phyloP scores from a whole-genome alignment of 2,888 invertebrate species.

The Synergus umbraculus region DNA sequence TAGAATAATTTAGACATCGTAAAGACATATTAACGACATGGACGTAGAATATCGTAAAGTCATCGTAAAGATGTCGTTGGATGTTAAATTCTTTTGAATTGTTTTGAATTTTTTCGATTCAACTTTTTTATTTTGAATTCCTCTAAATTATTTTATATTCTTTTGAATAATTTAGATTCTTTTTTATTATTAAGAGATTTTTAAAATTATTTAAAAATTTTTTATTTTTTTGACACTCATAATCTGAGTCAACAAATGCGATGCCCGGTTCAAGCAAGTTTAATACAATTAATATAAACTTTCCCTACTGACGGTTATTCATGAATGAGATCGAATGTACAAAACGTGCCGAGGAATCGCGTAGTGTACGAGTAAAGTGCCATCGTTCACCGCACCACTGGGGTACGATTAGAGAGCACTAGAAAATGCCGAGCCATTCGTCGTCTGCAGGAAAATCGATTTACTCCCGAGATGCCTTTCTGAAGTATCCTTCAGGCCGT shows the following conservation, averaged over 20 bases:
- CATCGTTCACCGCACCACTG: conserved; percentile 17
- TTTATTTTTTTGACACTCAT: neutral
- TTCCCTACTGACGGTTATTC: neutral
- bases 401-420: conserved; percentile 2
- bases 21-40: no score
- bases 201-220: no score
- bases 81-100: no score
- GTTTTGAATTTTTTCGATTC: no score
- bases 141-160: no score
- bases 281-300: conserved; percentile 32
- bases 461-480: neutral
- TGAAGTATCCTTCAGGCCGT: neutral
- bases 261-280: neutral
- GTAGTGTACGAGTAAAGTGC: conserved; percentile 5
- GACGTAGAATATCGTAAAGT: no score
- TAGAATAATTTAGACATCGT: no score
- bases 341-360: conserved; percentile 28
- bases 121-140: no score
- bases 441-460: conserved; percentile 16
- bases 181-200: no score
- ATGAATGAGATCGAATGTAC: conserved; percentile 26
- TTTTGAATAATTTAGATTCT: no score
- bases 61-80: no score
- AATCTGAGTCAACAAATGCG: neutral
- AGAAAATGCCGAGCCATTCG: conserved; percentile 9